Conservation (phyloP, 1,140 invertebrate species). For the Drosophila lowei region DNA sequence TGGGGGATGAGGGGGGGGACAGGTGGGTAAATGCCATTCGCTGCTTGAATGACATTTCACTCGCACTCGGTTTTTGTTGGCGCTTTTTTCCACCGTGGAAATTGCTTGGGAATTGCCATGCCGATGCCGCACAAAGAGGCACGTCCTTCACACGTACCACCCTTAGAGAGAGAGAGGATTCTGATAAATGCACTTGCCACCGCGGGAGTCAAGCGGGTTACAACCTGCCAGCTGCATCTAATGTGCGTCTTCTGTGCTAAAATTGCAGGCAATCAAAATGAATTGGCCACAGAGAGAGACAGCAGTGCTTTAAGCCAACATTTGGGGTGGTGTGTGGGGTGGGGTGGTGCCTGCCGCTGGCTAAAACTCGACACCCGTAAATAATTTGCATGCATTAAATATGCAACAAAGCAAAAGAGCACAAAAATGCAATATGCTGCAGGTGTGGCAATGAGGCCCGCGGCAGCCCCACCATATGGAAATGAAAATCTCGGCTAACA, state of each 20-base stretch:
- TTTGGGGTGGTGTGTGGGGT: too few relatives aligned
- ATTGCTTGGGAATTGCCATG: constrained; percentile 63
- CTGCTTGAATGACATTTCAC: constrained; percentile 64
- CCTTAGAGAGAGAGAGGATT: constrained; percentile 44
- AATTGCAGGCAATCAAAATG: constrained; percentile 54
- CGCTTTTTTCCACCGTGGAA: constrained; percentile 30
- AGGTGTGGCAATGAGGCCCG: constrained; percentile 60
- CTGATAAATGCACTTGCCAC: constrained; percentile 72
- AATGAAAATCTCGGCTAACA: constrained; percentile 70
- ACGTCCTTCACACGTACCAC: constrained; percentile 20
- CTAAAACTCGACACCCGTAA: constrained; percentile 61
- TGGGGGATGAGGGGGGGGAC: not conserved
- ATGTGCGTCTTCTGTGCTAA: not conserved
- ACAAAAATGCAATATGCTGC: constrained; percentile 63
- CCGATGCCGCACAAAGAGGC: constrained; percentile 34
- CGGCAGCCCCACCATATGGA: constrained; percentile 58
- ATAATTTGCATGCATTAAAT: constrained; percentile 77
- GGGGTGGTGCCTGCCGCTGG: constrained; percentile 15
- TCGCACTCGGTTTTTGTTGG: constrained; percentile 37
- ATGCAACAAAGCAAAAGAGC: constrained; percentile 64
- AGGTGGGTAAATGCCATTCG: constrained; percentile 55
- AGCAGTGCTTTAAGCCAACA: constrained; percentile 35
- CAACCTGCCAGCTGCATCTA: constrained; percentile 4
- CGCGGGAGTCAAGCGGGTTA: constrained; percentile 50
- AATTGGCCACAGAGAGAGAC: constrained; percentile 43